phyloP scores from a whole-genome alignment of 1,140 invertebrate genomes.

The Thereuonema tuberculata region DNA sequence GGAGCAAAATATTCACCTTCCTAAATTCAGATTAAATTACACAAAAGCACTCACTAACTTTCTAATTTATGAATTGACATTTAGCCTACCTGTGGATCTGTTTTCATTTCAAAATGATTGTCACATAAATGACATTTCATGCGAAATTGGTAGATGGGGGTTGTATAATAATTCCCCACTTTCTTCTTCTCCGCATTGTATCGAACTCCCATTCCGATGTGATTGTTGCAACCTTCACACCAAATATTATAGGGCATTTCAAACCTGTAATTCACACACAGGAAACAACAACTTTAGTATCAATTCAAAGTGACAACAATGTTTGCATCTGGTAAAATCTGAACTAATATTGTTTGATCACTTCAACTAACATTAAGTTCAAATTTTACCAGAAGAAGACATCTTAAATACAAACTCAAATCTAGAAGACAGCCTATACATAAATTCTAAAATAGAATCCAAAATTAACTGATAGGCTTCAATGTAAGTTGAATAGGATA shows the following conservation, averaged over 20 bases:
- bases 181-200: constrained; percentile 99
- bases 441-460: too few species aligned
- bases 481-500: too few species aligned
- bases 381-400: too few species aligned
- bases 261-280: constrained; percentile 55
- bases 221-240: constrained; percentile 95
- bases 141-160: constrained; percentile 92
- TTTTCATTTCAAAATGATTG: constrained; percentile 98
- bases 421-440: too few species aligned
- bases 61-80: neutral
- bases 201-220: constrained; percentile 96
- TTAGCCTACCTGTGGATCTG: constrained; percentile 70
- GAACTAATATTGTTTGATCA: too few species aligned
- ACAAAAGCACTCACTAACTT: neutral
- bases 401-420: too few species aligned
- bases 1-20: too few species aligned
- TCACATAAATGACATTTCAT: constrained; percentile 99
- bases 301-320: too few species aligned
- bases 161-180: constrained; percentile 96
- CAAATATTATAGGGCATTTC: constrained; percentile 99
- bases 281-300: too few species aligned
- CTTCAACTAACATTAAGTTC: too few species aligned
- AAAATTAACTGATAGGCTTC: too few species aligned
- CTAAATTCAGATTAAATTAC: neutral
- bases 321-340: too few species aligned